Evolutionary conservation across 2,888 invertebrate species (phyloP).

Genomic region (Xylota sylvarum): DNA sequence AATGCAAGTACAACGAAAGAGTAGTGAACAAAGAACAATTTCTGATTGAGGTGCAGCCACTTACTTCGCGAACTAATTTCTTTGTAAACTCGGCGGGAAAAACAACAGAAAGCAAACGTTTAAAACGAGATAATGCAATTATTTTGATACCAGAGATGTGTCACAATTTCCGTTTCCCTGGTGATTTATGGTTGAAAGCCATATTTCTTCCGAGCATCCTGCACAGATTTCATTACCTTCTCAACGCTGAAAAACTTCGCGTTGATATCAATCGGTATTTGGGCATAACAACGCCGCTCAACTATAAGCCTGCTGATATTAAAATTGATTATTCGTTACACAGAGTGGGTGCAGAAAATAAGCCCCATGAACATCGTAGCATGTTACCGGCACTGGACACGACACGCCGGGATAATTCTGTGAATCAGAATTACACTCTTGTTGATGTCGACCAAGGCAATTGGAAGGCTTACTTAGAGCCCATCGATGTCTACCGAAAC

Average conservation of each 20-base stretch:
- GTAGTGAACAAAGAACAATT: constrained; percentile 88
- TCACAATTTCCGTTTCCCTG: constrained; percentile 89
- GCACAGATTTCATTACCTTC: constrained; percentile 87
- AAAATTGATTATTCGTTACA: constrained; percentile 81
- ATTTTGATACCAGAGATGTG: constrained; percentile 95
- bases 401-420: constrained; percentile 49
- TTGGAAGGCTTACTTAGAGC: constrained; percentile 86
- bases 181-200: constrained; percentile 93
- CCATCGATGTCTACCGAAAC: constrained; percentile 88
- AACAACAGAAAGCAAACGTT: constrained; percentile 63
- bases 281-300: constrained; percentile 75
- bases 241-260: constrained; percentile 83
- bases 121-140: constrained; percentile 85
- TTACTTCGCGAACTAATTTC: constrained; percentile 83
- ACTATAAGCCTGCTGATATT: constrained; percentile 81
- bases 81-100: constrained; percentile 80
- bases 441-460: constrained; percentile 67
- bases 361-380: constrained; percentile 78
- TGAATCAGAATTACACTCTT: constrained; percentile 21
- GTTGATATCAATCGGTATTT: constrained; percentile 83
- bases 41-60: constrained; percentile 90
- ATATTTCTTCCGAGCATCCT: constrained; percentile 93
- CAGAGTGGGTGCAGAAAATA: constrained; percentile 80
- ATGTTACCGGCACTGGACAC: constrained; percentile 80
- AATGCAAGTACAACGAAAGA: constrained; percentile 89